These are phyloP conservation scores for Melanotaenia nigrans DNA, from an alignment of 2,797 vertebrate species.

Conservation along the genomic window DNA sequence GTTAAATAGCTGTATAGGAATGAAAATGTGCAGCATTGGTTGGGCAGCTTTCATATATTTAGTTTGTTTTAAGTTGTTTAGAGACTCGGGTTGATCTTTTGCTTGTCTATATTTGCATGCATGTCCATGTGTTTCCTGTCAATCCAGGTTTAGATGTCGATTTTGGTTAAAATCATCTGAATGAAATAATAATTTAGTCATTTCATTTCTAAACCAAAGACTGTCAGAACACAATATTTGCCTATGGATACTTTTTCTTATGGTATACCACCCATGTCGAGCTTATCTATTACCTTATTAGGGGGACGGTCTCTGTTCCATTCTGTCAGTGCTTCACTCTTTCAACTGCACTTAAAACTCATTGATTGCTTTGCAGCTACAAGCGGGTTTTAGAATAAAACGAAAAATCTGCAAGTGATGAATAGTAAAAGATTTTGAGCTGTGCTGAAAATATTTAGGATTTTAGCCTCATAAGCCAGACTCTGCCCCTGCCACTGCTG, in stretches of 20 bases:
- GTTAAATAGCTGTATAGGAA: no score
- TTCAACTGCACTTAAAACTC: constrained; percentile 35
- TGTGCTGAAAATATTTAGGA: constrained; percentile 28
- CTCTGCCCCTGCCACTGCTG: constrained; percentile 25
- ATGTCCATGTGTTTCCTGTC: background rate
- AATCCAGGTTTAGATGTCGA: background rate
- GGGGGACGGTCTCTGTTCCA: background rate
- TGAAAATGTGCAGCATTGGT: no score
- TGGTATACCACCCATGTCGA: background rate
- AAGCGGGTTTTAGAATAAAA: constrained; percentile 21
- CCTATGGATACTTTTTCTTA: constrained; percentile 6
- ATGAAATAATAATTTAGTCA: background rate
- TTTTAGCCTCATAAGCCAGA: constrained; percentile 27
- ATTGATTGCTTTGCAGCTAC: constrained; percentile 33
- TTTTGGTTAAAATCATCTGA: background rate
- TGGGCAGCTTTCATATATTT: no score
- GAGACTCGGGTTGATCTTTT: background rate
- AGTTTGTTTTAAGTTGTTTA: background rate
- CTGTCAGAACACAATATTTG: background rate
- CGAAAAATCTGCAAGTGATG: constrained; percentile 30
- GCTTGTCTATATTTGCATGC: background rate
- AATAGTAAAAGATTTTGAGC: constrained; percentile 38
- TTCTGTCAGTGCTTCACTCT: constrained; percentile 22
- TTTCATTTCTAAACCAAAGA: background rate
- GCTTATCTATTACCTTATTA: constrained; percentile 12